Conservation (phyloP, 2,113 vertebrate species). For the Heterotis niloticus region DNA sequence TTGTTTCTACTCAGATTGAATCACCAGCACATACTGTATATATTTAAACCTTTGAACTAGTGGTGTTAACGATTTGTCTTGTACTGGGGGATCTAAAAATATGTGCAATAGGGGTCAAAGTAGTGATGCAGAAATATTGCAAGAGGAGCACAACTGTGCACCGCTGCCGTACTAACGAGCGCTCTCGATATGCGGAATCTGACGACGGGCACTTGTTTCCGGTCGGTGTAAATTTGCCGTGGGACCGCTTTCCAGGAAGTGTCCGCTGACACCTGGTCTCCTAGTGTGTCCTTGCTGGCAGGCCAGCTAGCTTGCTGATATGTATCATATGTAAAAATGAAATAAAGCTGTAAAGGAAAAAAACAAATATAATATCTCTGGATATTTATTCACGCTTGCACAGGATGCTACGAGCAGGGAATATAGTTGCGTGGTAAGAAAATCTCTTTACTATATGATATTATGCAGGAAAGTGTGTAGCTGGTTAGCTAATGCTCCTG, state of each 20-base stretch:
- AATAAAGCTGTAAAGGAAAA: slow-evolving; percentile 39
- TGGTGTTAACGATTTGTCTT: too few species aligned
- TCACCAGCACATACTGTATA: too few species aligned
- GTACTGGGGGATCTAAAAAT: too few species aligned
- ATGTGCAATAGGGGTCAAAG: too few species aligned
- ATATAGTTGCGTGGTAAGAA: slow-evolving; percentile 60
- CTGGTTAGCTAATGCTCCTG: background rate
- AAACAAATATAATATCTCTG: slow-evolving; percentile 28
- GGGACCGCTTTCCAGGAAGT: slow-evolving; percentile 53
- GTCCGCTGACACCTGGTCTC: slow-evolving; percentile 47
- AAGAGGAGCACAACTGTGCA: too few species aligned
- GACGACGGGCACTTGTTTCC: background rate
- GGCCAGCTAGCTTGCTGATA: slow-evolving; percentile 42
- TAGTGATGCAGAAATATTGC: too few species aligned
- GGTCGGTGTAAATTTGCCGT: slow-evolving; percentile 16
- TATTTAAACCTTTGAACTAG: too few species aligned
- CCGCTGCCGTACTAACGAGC: too few species aligned
- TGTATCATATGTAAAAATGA: slow-evolving; percentile 50
- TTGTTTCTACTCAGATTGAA: too few species aligned
- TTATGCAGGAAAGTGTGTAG: background rate
- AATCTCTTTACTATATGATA: slow-evolving; percentile 16
- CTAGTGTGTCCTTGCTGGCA: slow-evolving; percentile 64
- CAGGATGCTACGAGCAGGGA: slow-evolving; percentile 66
- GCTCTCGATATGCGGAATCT: too few species aligned
- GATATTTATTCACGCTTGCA: slow-evolving; percentile 29